Evolutionary conservation across 2,113 vertebrate genomes (phyloP).

Genomic region (Onychostruthus taczanowskii): DNA sequence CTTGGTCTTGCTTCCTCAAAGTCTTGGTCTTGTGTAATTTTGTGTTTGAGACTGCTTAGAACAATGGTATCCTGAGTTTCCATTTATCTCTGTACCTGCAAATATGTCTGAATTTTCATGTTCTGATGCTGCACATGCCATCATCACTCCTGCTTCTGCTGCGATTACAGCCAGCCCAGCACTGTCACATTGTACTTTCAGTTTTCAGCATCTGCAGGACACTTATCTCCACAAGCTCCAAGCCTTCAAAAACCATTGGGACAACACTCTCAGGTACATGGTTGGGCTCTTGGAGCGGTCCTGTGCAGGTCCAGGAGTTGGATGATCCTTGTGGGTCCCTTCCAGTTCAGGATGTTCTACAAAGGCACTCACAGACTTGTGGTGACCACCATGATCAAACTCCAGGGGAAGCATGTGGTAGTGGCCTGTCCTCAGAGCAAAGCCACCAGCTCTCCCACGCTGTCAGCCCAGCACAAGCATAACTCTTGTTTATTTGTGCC

Average conservation of each 20-base stretch:
- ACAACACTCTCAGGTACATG: too few species aligned
- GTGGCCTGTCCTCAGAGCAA: neutral
- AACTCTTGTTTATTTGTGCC: constrained; percentile 8
- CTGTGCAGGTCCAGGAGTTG: too few species aligned
- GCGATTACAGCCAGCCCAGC: neutral
- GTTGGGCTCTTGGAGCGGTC: neutral
- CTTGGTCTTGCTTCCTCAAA: neutral
- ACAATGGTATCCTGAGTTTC: neutral
- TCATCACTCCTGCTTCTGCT: fast-evolving
- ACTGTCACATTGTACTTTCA: neutral
- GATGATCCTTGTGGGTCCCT: neutral
- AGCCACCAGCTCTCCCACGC: neutral
- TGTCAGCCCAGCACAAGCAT: neutral
- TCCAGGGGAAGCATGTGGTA: neutral
- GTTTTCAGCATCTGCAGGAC: neutral
- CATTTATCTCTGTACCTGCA: neutral
- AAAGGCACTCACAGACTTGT: neutral
- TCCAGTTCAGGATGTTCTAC: neutral
- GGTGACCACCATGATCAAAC: neutral
- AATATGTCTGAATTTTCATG: neutral
- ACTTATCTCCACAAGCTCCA: neutral
- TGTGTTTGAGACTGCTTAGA: neutral
- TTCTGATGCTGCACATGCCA: neutral
- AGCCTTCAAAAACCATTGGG: neutral
- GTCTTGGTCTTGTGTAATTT: neutral